phyloP scores from a whole-genome alignment of 2,888 invertebrate species.

The Zele albiditarsus region DNA sequence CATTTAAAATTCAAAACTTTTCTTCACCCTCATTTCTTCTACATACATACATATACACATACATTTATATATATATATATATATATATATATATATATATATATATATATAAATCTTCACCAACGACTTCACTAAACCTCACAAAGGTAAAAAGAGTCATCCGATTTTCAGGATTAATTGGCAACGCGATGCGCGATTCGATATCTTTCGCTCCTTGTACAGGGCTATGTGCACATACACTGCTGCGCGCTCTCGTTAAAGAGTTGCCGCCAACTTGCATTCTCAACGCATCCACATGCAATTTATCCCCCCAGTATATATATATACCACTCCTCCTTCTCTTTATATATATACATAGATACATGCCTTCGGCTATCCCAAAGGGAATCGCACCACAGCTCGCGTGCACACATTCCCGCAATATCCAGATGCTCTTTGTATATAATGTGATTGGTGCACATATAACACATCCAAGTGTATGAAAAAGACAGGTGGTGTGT shows the following conservation, averaged over 20 bases:
- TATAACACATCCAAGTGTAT: constrained; percentile 8
- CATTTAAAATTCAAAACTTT: neutral
- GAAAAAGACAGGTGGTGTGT: constrained; percentile 34
- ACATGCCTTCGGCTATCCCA: constrained; percentile 4
- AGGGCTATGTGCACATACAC: constrained; percentile 5
- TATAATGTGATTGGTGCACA: constrained; percentile 10
- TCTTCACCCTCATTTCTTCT: neutral
- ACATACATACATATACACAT: neutral
- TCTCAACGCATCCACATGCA: constrained; percentile 34
- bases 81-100: neutral
- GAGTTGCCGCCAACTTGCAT: constrained; percentile 35
- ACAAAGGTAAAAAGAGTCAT: constrained; percentile 27
- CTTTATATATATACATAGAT: neutral
- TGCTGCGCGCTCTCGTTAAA: constrained; percentile 24
- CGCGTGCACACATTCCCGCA: constrained; percentile 7
- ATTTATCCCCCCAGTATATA: constrained; percentile 25
- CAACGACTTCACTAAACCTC: constrained; percentile 24
- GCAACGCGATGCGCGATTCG: constrained; percentile 36
- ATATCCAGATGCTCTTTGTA: neutral
- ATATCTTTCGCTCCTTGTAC: constrained; percentile 25
- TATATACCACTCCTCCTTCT: neutral
- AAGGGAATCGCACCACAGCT: constrained; percentile 7
- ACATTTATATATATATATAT: neutral
- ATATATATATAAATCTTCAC: constrained; percentile 1
- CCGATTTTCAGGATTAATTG: constrained; percentile 41